Evolutionary conservation across 2,888 invertebrate genomes (phyloP), one percentile per base, ranked within the genome.

Genomic region (Chloroclysta siterata): DNA sequence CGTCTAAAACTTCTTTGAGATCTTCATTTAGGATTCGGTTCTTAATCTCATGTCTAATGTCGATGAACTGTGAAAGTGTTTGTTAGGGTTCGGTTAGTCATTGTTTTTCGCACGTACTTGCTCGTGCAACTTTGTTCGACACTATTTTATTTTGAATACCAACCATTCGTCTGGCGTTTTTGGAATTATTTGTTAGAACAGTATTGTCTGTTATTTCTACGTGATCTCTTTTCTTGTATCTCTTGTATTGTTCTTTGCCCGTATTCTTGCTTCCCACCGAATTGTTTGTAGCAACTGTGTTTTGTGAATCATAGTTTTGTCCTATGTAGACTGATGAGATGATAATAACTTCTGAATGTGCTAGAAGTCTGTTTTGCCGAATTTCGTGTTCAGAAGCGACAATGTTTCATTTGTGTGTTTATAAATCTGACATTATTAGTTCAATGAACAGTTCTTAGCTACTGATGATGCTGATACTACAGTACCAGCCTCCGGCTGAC

Each of bases 1-100:
- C 71, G 71, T 61, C 72, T 72, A 59, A 60, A 48, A 67, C 55
- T 72, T 65, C 53, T 60, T 67, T 55, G 65, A 59, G 72, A 63
- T 73, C 51, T 60, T 66, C 53, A 60, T 56, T 63, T 63, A 62
- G 48, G 3, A 60, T 56, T 54, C 22, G 51, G 44, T 57, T 63
- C 54, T 58, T 60, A 51, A 47, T 56, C 46, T 44, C 42, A 51
- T 57, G 42, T 39, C 58, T 62, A 47, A 41, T 62, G 66, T 58
- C 65, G 56, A 63, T 65, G 64, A 64, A 57, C 57, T 64, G 47
- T 53, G 36, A 54, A 61, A 61, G 47, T 42, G 11, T n/a, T 65
- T 52, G 47, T 55, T 59, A 63, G 44, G 46, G 33, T 63, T 64
- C 42, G 53, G 56, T 60, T 50, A 58, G 57, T 55, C 63, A 60